These are phyloP conservation scores for Sebastes taczanowskii DNA, from an alignment of 2,797 vertebrate genomes.

Conservation along the genomic window DNA sequence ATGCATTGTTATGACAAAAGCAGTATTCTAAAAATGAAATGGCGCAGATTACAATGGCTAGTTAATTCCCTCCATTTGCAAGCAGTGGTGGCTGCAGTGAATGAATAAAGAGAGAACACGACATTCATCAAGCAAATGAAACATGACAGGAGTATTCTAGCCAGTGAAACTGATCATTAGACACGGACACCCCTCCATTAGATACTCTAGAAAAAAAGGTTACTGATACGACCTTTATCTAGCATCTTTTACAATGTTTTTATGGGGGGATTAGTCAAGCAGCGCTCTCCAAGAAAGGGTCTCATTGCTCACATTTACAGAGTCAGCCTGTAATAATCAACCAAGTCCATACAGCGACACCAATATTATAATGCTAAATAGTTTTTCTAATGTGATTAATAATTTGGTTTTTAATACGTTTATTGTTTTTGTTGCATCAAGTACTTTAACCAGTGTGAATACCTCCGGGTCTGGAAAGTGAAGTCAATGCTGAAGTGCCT, in stretches of 20 bases:
- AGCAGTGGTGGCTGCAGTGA: neutral
- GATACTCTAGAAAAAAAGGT: neutral
- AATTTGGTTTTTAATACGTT: neutral
- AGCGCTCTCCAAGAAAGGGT: neutral
- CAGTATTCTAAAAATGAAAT: neutral
- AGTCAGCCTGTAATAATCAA: neutral
- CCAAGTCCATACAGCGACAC: neutral
- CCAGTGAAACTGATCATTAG: constrained; percentile 27
- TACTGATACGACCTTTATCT: neutral
- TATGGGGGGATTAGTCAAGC: neutral
- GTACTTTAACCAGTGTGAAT: neutral
- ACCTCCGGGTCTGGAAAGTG: accelerated
- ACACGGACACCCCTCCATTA: neutral
- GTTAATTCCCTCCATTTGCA: constrained; percentile 25
- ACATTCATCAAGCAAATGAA: constrained; percentile 39
- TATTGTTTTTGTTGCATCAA: neutral
- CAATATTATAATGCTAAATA: neutral
- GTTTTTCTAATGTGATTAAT: neutral
- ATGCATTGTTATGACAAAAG: neutral
- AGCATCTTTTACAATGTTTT: neutral
- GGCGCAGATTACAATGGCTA: constrained; percentile 11
- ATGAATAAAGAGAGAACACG: neutral
- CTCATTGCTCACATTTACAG: neutral
- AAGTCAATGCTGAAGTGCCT: neutral
- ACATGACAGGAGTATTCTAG: constrained; percentile 26